Conservation (phyloP, 2,888 invertebrate genomes). For the Campoletis raptor region DNA sequence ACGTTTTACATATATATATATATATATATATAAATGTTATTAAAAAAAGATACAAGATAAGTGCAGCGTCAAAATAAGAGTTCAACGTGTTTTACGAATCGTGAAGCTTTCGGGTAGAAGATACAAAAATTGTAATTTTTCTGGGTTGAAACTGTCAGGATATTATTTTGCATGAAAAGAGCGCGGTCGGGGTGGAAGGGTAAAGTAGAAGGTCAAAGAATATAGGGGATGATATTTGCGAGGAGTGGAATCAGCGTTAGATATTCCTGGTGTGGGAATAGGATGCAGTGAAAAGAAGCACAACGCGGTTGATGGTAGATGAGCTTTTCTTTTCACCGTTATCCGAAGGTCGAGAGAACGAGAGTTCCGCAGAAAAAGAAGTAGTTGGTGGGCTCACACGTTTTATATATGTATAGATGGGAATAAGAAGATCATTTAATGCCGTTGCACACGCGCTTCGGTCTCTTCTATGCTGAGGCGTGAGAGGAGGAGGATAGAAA, state of each 20-base stretch:
- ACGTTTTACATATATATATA: not conserved
- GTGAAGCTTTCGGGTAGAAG: not conserved
- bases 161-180: slow-evolving; percentile 49
- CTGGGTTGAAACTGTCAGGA: slow-evolving; percentile 37
- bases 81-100: not conserved
- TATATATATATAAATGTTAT: not conserved
- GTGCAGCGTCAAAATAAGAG: slow-evolving; percentile 12
- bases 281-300: slow-evolving; percentile 26
- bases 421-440: slow-evolving; percentile 53
- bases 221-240: slow-evolving; percentile 31
- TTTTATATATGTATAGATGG: slow-evolving; percentile 10
- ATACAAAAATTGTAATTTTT: slow-evolving; percentile 38
- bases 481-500: not conserved
- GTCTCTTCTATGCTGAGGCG: slow-evolving; percentile 8
- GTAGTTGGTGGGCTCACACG: not conserved
- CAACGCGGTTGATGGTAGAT: not conserved
- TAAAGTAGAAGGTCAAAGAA: slow-evolving; percentile 21
- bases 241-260: slow-evolving; percentile 41
- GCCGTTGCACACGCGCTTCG: slow-evolving; percentile 29
- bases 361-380: slow-evolving; percentile 20
- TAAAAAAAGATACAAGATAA: not conserved
- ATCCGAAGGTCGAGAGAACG: slow-evolving; percentile 38
- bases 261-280: slow-evolving; percentile 12
- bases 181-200: not conserved
- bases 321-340: slow-evolving; percentile 61